These are phyloP conservation scores for Pygathrix nemaeus DNA, from an alignment of 2,113 vertebrate genomes.

Conservation along the genomic window DNA sequence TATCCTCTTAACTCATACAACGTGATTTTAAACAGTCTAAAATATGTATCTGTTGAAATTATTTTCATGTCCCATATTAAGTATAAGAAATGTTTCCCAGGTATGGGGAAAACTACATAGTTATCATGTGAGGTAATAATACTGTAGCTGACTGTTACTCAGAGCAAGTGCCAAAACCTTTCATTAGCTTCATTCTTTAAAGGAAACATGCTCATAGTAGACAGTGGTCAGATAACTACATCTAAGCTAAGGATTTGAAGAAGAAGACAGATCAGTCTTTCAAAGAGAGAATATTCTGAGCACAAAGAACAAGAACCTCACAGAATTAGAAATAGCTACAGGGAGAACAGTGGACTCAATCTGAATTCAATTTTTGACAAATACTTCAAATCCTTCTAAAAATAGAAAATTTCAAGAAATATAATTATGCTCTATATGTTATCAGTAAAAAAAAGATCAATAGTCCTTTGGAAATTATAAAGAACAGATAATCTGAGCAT, in stretches of 20 bases:
- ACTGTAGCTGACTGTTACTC: not conserved
- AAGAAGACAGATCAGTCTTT: not conserved
- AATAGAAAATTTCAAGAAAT: not conserved
- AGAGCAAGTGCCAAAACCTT: not conserved
- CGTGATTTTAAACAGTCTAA: not conserved
- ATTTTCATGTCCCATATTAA: not conserved
- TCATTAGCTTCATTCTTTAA: not conserved
- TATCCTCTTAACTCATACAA: not conserved
- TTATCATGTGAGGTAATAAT: not conserved
- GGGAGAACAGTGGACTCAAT: not conserved
- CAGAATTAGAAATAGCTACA: not conserved
- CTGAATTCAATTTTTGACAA: not conserved
- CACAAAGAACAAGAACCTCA: not conserved
- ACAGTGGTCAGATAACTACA: not conserved
- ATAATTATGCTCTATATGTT: not conserved
- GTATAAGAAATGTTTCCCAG: not conserved
- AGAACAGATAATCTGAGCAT: not conserved
- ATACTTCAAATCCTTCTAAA: not conserved
- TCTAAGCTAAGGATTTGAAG: not conserved
- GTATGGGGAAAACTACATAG: not conserved
- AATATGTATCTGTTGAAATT: not conserved
- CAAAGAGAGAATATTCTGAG: not conserved
- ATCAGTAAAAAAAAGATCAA: not conserved
- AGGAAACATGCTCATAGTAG: not conserved
- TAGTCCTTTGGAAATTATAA: not conserved